phyloP scores from a whole-genome alignment of 2,888 invertebrate genomes.

The Lordiphosa andalusiaca region DNA sequence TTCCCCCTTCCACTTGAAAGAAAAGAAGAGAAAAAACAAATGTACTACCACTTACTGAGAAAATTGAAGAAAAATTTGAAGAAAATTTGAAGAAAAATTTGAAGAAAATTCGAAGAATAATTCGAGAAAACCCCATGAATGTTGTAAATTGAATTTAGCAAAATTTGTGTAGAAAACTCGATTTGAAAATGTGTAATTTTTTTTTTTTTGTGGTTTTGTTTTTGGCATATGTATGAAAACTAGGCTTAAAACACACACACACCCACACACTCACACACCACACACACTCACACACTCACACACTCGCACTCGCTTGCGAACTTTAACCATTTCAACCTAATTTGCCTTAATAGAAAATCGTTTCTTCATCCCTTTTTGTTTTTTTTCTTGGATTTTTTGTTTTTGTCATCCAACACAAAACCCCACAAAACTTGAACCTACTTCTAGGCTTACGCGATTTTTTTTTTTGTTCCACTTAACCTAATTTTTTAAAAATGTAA shows the following conservation, averaged over 20 bases:
- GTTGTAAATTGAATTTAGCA: constrained; percentile 38
- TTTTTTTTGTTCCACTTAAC: too few relatives aligned
- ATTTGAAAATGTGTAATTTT: neutral
- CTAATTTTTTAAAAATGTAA: neutral
- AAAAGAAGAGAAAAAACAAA: neutral
- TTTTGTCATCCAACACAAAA: too few relatives aligned
- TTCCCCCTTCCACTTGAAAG: neutral
- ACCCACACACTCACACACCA: constrained; percentile 12
- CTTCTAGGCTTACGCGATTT: too few relatives aligned
- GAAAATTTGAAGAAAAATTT: constrained; percentile 5
- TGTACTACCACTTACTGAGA: neutral
- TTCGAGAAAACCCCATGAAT: constrained; percentile 9
- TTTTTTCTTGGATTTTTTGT: neutral
- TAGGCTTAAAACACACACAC: constrained; percentile 9
- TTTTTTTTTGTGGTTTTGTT: neutral
- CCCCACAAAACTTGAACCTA: too few relatives aligned
- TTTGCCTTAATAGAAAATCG: constrained; percentile 68
- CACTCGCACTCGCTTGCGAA: constrained; percentile 12
- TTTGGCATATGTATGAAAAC: constrained; percentile 3
- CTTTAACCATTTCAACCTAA: constrained; percentile 38
- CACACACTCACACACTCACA: constrained; percentile 21
- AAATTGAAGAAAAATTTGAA: neutral
- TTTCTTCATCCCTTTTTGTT: constrained; percentile 17
- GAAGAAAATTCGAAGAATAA: neutral
- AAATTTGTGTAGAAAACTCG: constrained; percentile 20